Evolutionary conservation across 1,140 invertebrate genomes (phyloP).

Genomic region (Berghia stephanieae): DNA sequence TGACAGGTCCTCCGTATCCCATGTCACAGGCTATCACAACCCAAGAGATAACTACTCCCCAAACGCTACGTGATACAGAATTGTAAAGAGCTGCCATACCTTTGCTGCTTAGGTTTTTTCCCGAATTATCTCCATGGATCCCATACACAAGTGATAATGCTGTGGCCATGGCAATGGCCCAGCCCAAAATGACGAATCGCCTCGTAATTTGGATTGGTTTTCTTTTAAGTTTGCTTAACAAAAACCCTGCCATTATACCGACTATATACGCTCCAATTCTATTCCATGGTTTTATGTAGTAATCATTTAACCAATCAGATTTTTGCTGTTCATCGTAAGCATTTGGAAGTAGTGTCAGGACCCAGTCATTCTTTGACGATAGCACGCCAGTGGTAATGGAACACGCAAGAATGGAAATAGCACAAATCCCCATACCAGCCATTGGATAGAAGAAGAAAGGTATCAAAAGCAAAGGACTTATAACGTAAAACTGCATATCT

Average conservation of each 20-base stretch:
- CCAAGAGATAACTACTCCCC: conserved; percentile 65
- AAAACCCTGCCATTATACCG: conserved; percentile 68
- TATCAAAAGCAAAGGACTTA: conserved; percentile 73
- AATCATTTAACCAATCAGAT: conserved; percentile 30
- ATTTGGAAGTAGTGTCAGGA: background rate
- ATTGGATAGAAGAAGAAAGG: conserved; percentile 43
- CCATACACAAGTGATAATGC: conserved; percentile 41
- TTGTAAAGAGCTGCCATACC: conserved; percentile 53
- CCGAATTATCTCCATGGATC: conserved; percentile 23
- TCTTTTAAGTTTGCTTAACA: conserved; percentile 53
- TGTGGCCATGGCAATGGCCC: conserved; percentile 28
- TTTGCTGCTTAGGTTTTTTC: conserved; percentile 21
- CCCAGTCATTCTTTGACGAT: background rate
- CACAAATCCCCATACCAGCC: background rate
- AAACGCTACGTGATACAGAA: conserved; percentile 58
- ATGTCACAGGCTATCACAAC: conserved; percentile 64
- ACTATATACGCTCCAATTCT: conserved; percentile 70
- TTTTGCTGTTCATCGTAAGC: background rate
- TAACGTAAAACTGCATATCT: conserved; percentile 80
- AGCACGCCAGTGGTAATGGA: conserved; percentile 41
- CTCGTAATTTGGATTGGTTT: conserved; percentile 38
- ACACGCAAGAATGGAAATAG: conserved; percentile 33
- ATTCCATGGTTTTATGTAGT: conserved; percentile 65
- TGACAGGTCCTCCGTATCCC: conserved; percentile 43
- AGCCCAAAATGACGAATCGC: conserved; percentile 36